Evolutionary conservation across 92 coral and sea anemone genomes (phyloP), one percentile per base, ranked within the genome.

Genomic region (Parazoanthus atlanticus): DNA sequence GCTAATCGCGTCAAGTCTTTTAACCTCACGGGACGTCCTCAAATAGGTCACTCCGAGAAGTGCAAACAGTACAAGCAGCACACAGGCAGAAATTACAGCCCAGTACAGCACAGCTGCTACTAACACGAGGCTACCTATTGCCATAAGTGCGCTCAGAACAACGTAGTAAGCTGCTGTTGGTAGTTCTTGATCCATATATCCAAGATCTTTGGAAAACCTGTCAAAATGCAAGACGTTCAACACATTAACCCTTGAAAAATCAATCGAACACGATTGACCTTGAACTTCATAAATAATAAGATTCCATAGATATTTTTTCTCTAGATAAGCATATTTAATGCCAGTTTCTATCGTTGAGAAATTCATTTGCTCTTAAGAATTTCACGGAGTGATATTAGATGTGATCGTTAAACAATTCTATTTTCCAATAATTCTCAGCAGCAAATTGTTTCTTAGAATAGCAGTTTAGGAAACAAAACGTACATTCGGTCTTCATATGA

Each of bases 101-200:
- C 85, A 80, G 41, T 30, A 80, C 41, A 80, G 32, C n/a, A 80
- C 85, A 49, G 73, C 85, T 21, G 73, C 85, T 8, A 80, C 85
- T 17, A 80, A 19, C 65, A 80, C 25, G n/a, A 80, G 85, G 69
- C 85, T 80, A 0, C 85, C 85, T 0, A 80, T 0, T 32, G 85
- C 33, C 47, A 80, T 19, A 9, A 80, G 43, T 13, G 41, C 23
- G 1, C 47, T 5, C 3, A 61, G 13, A 56, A 19, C 11, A 7
- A 56, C 41, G 16, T 58, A 58, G 43, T 80, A 80, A 19, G 65
- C 32, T 21, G 85, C 11, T 11, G 26, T 12, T 16, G 85, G 85
- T 31, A 80, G 43, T 61, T 80, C 85, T 80, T 80, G 85, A 56
- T 80, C 85, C 85, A 80, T 54, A 2, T 80, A 80, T 32, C 85